These are phyloP conservation scores for Phalacrocorax brasilianus DNA, from an alignment of 2,113 vertebrate genomes.

Conservation along the genomic window DNA sequence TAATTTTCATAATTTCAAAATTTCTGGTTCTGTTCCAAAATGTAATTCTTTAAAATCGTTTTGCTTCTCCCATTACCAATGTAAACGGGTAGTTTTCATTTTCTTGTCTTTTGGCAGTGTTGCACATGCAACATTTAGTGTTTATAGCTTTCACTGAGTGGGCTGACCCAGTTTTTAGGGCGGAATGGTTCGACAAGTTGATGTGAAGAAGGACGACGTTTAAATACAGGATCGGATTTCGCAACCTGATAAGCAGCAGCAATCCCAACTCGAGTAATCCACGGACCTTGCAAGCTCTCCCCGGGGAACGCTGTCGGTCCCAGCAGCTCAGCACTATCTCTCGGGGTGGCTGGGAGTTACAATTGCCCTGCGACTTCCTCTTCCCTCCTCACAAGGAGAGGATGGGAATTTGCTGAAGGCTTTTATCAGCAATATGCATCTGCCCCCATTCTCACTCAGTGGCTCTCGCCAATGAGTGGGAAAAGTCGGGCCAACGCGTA, in stretches of 20 bases:
- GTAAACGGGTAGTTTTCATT: not conserved
- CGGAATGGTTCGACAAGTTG: not conserved
- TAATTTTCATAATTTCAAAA: not conserved
- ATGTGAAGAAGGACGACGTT: fast-evolving
- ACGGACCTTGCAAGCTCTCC: not conserved
- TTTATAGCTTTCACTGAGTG: fast-evolving
- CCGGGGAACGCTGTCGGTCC: fast-evolving
- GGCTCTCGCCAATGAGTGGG: conserved; percentile 37
- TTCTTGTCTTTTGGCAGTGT: not conserved
- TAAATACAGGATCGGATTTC: not conserved
- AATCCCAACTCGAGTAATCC: not conserved
- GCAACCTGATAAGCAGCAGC: not conserved
- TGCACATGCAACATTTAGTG: not conserved
- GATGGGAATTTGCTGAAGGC: conserved; percentile 56
- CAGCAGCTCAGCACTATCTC: not conserved
- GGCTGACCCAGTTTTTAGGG: not conserved
- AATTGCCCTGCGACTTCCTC: conserved; percentile 43
- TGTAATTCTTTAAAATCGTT: not conserved
- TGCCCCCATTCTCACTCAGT: conserved; percentile 44
- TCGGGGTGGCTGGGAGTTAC: not conserved
- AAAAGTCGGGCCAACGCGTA: conserved; percentile 44
- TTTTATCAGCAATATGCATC: conserved; percentile 60
- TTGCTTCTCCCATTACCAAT: not conserved
- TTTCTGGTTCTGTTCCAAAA: not conserved
- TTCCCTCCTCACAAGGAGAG: conserved; percentile 8